Conservation (phyloP, 2,888 invertebrate species). For the Oligia strigilis region DNA sequence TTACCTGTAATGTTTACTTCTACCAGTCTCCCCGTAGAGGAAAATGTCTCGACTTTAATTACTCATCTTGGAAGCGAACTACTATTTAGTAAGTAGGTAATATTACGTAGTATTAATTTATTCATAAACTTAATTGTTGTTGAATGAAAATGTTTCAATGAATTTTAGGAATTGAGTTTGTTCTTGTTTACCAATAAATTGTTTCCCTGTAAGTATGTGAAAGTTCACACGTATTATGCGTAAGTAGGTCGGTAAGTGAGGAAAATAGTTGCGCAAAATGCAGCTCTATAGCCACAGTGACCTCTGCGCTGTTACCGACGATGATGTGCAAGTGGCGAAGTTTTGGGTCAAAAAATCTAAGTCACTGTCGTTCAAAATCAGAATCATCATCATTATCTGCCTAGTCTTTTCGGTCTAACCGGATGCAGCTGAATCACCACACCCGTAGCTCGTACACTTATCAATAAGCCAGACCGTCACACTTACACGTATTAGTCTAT, state of each 20-base stretch:
- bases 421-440: too few species aligned
- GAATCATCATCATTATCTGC: too few species aligned
- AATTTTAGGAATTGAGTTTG: constrained; percentile 7
- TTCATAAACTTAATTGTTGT: constrained; percentile 11
- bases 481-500: too few species aligned
- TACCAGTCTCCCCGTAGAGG: neutral
- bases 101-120: constrained; percentile 21
- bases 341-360: neutral
- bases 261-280: neutral
- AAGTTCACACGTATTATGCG: neutral
- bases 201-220: neutral
- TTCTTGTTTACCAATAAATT: neutral
- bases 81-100: neutral
- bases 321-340: neutral
- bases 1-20: neutral
- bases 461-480: too few species aligned
- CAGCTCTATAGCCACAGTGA: neutral
- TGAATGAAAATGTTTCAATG: constrained; percentile 15
- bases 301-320: too few species aligned
- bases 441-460: too few species aligned
- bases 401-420: too few species aligned
- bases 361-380: too few species aligned
- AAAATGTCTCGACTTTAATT: constrained; percentile 15
- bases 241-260: neutral
- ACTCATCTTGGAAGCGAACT: constrained; percentile 4